A percentile compares a stretch with the other conserved stretches of the same genome.
Conservation (phyloP, 2,888 invertebrate species). For the Cepaea hortensis region DNA sequence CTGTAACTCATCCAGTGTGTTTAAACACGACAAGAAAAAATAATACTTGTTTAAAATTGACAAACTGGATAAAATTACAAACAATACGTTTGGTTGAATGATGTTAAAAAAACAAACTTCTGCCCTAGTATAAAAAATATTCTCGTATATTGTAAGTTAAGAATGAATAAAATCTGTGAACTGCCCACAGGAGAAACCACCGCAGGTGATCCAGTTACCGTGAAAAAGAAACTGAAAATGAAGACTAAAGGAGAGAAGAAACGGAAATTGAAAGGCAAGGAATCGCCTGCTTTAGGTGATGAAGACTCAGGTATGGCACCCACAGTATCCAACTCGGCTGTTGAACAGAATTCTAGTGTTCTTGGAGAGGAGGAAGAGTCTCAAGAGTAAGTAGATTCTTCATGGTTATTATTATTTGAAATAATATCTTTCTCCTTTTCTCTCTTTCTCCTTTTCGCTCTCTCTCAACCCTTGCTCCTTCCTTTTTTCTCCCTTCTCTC, state of each 20-base stretch:
- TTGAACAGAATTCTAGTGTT: slow-evolving; percentile 50
- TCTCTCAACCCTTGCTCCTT: too few species aligned
- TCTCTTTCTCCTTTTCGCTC: neutral
- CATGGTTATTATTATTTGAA: slow-evolving; percentile 3
- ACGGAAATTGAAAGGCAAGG: slow-evolving; percentile 54
- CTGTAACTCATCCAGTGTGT: too few species aligned
- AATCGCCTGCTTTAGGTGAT: slow-evolving; percentile 36
- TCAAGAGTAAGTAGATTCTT: slow-evolving; percentile 41
- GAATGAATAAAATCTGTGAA: neutral
- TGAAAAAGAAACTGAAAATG: slow-evolving; percentile 62
- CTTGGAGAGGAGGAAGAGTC: slow-evolving; percentile 34
- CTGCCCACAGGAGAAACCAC: slow-evolving; percentile 10
- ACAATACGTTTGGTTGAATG: too few species aligned
- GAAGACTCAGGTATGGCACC: slow-evolving; percentile 39
- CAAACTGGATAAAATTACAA: too few species aligned
- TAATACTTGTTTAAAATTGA: too few species aligned
- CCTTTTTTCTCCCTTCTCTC: too few species aligned
- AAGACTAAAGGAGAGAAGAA: slow-evolving; percentile 62
- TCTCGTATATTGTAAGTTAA: too few species aligned
- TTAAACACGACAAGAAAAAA: too few species aligned
- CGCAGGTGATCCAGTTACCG: slow-evolving; percentile 50
- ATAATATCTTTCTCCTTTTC: neutral
- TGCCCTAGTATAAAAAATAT: too few species aligned
- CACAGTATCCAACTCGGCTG: slow-evolving; percentile 27
- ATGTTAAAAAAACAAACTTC: too few species aligned